phyloP scores from a whole-genome alignment of 1,140 invertebrate genomes.

The Musca domestica region DNA sequence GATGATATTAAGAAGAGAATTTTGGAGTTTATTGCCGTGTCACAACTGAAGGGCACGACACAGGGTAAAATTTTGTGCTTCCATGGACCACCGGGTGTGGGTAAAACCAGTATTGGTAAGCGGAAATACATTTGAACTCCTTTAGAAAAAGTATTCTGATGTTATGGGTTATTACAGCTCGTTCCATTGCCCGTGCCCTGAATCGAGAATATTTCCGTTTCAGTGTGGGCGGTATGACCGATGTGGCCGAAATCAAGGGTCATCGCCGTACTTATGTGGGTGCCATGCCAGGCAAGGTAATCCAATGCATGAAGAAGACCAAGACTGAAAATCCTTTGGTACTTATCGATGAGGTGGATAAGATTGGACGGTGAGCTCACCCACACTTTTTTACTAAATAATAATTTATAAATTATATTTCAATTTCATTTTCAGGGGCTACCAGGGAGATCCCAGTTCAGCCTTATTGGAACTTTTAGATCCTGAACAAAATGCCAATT shows the following conservation, averaged over 20 bases:
- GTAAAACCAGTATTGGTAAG: conserved; percentile 79
- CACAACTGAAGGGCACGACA: conserved; percentile 89
- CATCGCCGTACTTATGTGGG: conserved; percentile 96
- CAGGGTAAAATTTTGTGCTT: conserved; percentile 99
- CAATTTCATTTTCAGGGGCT: conserved; percentile 33
- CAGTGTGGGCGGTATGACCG: conserved; percentile 99
- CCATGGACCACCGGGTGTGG: conserved; percentile 97
- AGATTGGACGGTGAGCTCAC: conserved; percentile 45
- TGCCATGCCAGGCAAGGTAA: conserved; percentile 99
- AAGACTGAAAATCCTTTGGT: conserved; percentile 98
- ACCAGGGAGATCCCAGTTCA: conserved; percentile 47
- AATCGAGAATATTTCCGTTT: conserved; percentile 97
- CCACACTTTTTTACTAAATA: conserved; percentile 25
- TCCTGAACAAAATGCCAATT: conserved; percentile 98
- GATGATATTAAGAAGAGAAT: conserved; percentile 99
- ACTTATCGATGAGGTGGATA: conserved; percentile 75
- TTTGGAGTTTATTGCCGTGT: conserved; percentile 98
- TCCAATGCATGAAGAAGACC: conserved; percentile 98
- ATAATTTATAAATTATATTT: conserved; percentile 36
- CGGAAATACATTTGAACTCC: conserved; percentile 38
- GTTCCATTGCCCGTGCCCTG: conserved; percentile 92
- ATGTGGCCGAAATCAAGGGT: conserved; percentile 99
- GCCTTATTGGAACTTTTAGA: conserved; percentile 94
- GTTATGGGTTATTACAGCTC: conserved; percentile 62
- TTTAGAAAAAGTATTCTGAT: conserved; percentile 14